Conservation (phyloP, 2,113 vertebrate species). For the Butorides virescens region DNA sequence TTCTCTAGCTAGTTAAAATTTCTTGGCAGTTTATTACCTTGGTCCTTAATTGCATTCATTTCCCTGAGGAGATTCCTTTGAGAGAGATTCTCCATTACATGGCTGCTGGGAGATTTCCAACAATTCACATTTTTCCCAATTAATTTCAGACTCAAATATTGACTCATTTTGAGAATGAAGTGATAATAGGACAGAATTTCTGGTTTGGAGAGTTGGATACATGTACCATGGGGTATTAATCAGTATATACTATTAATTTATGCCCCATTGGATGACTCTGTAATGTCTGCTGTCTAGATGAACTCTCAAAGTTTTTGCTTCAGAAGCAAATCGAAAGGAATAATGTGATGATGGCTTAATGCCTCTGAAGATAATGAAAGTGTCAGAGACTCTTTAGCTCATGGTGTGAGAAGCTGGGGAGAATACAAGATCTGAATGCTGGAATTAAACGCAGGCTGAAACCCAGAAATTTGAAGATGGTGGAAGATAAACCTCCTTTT, state of each 20-base stretch:
- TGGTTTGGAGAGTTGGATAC: not conserved
- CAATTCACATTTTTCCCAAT: not conserved
- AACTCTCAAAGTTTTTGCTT: not conserved
- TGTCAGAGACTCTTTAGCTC: not conserved
- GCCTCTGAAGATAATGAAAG: not conserved
- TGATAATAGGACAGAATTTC: not conserved
- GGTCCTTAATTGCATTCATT: conserved; percentile 46
- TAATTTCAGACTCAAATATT: conserved; percentile 49
- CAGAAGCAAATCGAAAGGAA: not conserved
- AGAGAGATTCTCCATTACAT: not conserved
- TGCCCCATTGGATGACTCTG: not conserved
- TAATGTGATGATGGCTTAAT: conserved; percentile 2
- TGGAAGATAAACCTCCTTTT: not conserved
- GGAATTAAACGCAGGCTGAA: not conserved
- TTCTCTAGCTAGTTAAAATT: conserved; percentile 33
- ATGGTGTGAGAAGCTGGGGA: not conserved
- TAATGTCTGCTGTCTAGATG: not conserved
- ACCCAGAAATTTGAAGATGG: not conserved
- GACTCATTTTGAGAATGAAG: not conserved
- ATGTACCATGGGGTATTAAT: not conserved
- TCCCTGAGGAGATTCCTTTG: conserved; percentile 16
- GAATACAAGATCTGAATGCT: not conserved
- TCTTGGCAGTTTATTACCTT: conserved; percentile 43
- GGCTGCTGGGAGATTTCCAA: conserved; percentile 7
- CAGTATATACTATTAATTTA: not conserved